phyloP scores from a whole-genome alignment of 2,888 invertebrate species.

The Drosophila fungiperda region DNA sequence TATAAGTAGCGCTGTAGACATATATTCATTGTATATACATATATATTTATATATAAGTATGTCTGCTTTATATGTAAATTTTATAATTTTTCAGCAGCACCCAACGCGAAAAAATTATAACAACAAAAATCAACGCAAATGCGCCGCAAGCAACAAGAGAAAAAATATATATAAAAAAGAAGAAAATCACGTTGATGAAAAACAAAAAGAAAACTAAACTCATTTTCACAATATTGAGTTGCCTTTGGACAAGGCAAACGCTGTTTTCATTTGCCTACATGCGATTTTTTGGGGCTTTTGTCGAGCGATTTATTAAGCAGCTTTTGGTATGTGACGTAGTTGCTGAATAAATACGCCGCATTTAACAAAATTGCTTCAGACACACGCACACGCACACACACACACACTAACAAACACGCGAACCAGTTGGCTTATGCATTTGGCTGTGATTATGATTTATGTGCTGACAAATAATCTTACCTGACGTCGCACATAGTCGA shows the following conservation, averaged over 20 bases:
- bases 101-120: constrained; percentile 18
- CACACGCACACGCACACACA: constrained; percentile 21
- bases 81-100: constrained; percentile 73
- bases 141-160: constrained; percentile 62
- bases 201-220: constrained; percentile 50
- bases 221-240: constrained; percentile 56
- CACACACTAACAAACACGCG: constrained; percentile 2
- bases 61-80: constrained; percentile 62
- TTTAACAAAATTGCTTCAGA: constrained; percentile 61
- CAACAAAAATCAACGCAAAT: constrained; percentile 69
- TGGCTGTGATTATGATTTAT: constrained; percentile 57
- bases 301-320: constrained; percentile 62
- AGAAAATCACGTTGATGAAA: constrained; percentile 48
- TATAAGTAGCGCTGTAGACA: constrained; percentile 70
- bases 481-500: constrained; percentile 97
- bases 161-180: constrained; percentile 1
- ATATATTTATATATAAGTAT: constrained; percentile 40
- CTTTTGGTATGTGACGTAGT: constrained; percentile 71
- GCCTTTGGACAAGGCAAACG: constrained; percentile 50
- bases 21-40: constrained; percentile 35
- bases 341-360: constrained; percentile 59
- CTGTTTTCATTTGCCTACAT: constrained; percentile 66
- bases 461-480: constrained; percentile 85
- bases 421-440: constrained; percentile 50
- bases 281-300: constrained; percentile 63